phyloP scores from a whole-genome alignment of 2,888 invertebrate species.

The Drosophila falleni region DNA sequence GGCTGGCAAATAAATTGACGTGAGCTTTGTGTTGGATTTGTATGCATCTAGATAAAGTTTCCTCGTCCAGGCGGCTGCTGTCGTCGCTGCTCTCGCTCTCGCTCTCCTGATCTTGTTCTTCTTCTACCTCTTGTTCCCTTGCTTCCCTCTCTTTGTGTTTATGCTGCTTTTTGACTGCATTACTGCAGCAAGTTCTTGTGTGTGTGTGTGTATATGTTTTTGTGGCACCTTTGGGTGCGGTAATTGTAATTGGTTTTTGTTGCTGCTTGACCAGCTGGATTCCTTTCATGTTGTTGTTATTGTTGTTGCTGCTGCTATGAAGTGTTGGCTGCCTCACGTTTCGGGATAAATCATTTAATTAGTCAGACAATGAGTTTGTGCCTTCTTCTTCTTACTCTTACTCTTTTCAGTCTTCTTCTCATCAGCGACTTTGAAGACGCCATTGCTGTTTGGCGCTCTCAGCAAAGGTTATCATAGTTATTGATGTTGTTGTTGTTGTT shows the following conservation, averaged over 20 bases:
- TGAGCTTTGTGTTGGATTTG: conserved; percentile 80
- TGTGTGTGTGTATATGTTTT: conserved; percentile 46
- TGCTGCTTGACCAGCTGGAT: conserved; percentile 61
- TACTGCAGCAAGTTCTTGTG: conserved; percentile 41
- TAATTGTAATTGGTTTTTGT: conserved; percentile 83
- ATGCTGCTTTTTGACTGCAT: conserved; percentile 46
- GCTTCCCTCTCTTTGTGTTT: not conserved
- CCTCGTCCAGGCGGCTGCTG: conserved; percentile 36
- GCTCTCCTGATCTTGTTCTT: conserved; percentile 22
- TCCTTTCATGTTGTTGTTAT: conserved; percentile 31
- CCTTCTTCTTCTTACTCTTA: conserved; percentile 24
- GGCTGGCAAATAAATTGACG: conserved; percentile 82
- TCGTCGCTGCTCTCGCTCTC: conserved; percentile 33
- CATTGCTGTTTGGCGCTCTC: conserved; percentile 56
- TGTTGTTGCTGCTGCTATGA: conserved; percentile 36
- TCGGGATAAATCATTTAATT: conserved; percentile 82
- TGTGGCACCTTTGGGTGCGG: conserved; percentile 83
- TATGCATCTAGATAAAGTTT: conserved; percentile 82
- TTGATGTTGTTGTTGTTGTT: conserved; percentile 41
- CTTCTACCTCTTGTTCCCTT: conserved; percentile 16
- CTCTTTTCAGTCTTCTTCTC: conserved; percentile 10
- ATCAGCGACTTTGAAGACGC: conserved; percentile 45
- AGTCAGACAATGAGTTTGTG: conserved; percentile 75
- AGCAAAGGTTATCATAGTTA: conserved; percentile 68
- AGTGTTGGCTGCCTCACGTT: conserved; percentile 72